These are phyloP conservation scores for Aradus depressus DNA, from an alignment of 2,888 invertebrate species.

Conservation along the genomic window DNA sequence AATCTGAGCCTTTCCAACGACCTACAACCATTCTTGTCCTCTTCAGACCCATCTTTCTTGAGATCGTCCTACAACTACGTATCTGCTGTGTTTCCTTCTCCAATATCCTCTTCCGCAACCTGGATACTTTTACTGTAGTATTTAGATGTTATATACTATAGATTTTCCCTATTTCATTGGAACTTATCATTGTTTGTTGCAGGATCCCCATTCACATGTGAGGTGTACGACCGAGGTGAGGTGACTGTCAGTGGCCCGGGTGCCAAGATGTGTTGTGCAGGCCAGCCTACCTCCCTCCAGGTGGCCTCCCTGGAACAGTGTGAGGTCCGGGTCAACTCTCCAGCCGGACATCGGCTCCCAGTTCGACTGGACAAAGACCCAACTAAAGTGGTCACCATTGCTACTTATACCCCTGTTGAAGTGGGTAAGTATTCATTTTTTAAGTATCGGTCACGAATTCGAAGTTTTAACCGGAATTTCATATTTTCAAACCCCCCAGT, in stretches of 20 bases:
- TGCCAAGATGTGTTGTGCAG: conserved; percentile 57
- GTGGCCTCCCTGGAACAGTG: conserved; percentile 42
- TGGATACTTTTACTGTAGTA: too few species aligned
- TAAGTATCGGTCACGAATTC: too few species aligned
- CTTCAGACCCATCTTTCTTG: background rate
- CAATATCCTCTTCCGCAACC: too few species aligned
- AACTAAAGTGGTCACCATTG: conserved; percentile 52
- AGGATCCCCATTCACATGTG: conserved; percentile 90
- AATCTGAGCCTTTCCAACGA: too few species aligned
- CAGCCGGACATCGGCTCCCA: conserved; percentile 45
- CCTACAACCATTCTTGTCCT: background rate
- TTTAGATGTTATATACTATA: too few species aligned
- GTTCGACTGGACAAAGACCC: conserved; percentile 41
- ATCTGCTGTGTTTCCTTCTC: background rate
- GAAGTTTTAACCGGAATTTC: too few species aligned
- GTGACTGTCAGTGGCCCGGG: conserved; percentile 54
- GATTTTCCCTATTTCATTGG: too few species aligned
- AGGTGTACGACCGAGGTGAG: conserved; percentile 57
- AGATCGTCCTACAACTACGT: background rate
- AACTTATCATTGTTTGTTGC: conserved; percentile 33
- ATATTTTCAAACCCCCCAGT: too few species aligned
- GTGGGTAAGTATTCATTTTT: conserved; percentile 38
- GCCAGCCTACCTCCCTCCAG: conserved; percentile 48
- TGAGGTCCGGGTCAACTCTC: conserved; percentile 31
- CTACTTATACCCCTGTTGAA: conserved; percentile 43